Evolutionary conservation across 2,888 invertebrate genomes (phyloP), one percentile per base, ranked within the genome.

Genomic region (Microchrysa polita): DNA sequence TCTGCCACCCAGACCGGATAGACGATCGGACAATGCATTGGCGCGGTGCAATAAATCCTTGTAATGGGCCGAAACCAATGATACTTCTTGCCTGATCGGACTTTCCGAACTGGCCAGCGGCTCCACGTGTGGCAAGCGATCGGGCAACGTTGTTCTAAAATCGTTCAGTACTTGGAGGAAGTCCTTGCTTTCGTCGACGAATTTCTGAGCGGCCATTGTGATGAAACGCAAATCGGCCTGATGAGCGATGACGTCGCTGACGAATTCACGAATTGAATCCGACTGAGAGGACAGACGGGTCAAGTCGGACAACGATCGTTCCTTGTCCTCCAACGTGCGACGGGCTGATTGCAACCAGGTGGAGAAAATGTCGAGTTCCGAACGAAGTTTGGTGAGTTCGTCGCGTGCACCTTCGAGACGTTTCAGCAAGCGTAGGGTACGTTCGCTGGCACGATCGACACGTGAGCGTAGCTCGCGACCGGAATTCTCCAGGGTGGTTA

Each of bases 171-270:
- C 88, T 18, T 89, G 88, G 7, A 96, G 87, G 86, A 94, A 95
- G 79, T 96, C 95, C 88, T 96, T 96, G 83, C 96, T 94, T 85
- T 97, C 97, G 80, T 97, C 97, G 23, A 96, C 91, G 83, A 97
- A 97, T 85, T 96, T 97, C 86, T 97, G 96, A 1, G 96, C 96
- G 1, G 96, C 92, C 94, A 97, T 96, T 2, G 96, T 95, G 78
- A 98, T 95, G 84, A 97, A 98, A 74, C 97, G 87, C 40, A 97
- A 86, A 85, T 98, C 98, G 0, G 96, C 98, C 83, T 97, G 97
- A 82, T 97, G 97, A 0, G 96, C 93, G 80, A 97, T 96, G 1
- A 98, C 95, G 84, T 96, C 96, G 77, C 93, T 93, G 40, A 96
- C 93, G 83, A 96, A 95, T 80, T 95, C 95, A 44, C 94, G 89